Conservation (phyloP, 2,797 vertebrate genomes). For the Mus minutoides region DNA sequence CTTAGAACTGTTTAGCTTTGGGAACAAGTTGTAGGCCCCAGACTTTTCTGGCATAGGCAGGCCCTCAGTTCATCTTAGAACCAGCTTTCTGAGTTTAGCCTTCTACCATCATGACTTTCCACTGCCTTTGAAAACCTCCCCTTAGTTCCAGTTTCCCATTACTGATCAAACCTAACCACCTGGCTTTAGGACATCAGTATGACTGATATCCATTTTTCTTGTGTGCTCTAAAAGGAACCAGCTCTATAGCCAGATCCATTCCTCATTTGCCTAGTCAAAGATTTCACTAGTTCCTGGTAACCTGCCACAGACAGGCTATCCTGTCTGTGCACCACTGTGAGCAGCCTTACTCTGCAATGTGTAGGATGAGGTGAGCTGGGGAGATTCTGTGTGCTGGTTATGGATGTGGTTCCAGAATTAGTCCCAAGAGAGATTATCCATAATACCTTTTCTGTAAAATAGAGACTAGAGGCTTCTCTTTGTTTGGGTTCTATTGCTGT, state of each 20-base stretch:
- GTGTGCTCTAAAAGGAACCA: background rate
- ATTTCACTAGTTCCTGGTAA: background rate
- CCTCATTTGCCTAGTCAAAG: background rate
- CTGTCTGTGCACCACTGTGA: background rate
- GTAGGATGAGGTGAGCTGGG: background rate
- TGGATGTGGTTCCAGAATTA: background rate
- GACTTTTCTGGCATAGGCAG: background rate
- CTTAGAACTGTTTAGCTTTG: background rate
- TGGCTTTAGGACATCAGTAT: background rate
- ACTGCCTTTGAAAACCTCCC: slow-evolving; percentile 15
- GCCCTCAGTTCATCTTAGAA: background rate
- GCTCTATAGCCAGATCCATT: background rate
- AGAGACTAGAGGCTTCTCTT: background rate
- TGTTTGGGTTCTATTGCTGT: background rate
- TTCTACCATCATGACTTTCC: background rate
- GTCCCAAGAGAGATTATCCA: background rate
- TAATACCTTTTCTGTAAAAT: background rate
- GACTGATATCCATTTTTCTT: background rate
- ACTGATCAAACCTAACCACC: background rate
- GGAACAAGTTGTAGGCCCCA: background rate
- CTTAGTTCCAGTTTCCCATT: background rate
- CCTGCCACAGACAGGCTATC: background rate
- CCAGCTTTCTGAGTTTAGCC: background rate
- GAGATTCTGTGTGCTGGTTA: background rate
- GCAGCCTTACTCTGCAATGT: background rate